These are phyloP conservation scores for Aplysina aerophoba DNA, from an alignment of 37 sponge, comb jelly and placozoan genomes.

Conservation along the genomic window DNA sequence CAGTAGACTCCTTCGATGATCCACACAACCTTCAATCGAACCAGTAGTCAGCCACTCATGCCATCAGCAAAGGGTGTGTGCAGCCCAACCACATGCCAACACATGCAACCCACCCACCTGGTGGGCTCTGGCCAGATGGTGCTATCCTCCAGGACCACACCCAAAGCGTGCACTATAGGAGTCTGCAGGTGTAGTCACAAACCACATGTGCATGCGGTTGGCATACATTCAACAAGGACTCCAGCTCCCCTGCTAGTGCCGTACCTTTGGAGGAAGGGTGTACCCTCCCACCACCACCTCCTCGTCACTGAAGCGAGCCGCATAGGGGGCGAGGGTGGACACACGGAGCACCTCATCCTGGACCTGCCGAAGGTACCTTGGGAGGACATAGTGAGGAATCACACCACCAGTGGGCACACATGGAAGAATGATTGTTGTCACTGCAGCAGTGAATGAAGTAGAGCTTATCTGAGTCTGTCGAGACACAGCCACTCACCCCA, in stretches of 20 bases:
- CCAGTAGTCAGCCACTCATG: too few relatives aligned
- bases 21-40: too few relatives aligned
- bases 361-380: conserved; percentile 76
- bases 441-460: too few relatives aligned
- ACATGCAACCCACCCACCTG: conserved; percentile 40
- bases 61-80: too few relatives aligned
- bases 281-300: conserved; percentile 75
- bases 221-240: not conserved
- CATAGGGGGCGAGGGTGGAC: conserved; percentile 84
- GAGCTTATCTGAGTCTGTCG: not conserved
- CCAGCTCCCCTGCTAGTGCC: not conserved
- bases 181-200: conserved; percentile 40
- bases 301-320: conserved; percentile 69
- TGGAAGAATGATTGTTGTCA: too few relatives aligned
- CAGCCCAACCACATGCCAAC: too few relatives aligned
- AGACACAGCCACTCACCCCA: not conserved
- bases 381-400: not conserved
- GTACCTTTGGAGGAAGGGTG: conserved; percentile 57
- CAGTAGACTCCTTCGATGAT: too few relatives aligned
- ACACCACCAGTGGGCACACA: too few relatives aligned
- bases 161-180: conserved; percentile 89
- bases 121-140: conserved; percentile 69
- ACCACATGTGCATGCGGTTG: not conserved
- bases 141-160: conserved; percentile 71
- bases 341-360: conserved; percentile 84